phyloP scores from a whole-genome alignment of 2,888 invertebrate genomes.

The Watsonalla binaria region DNA sequence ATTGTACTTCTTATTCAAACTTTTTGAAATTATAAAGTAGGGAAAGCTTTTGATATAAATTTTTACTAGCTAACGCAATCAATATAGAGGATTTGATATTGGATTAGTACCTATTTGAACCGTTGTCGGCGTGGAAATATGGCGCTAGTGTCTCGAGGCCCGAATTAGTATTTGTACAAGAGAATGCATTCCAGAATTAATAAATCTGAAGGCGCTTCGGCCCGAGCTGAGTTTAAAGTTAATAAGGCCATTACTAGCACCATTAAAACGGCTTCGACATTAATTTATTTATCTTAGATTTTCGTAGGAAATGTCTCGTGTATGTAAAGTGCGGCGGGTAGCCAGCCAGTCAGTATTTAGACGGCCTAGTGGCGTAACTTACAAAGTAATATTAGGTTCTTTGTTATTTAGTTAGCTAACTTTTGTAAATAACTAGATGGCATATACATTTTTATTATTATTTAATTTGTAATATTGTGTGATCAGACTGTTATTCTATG shows the following conservation, averaged over 20 bases:
- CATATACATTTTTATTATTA: conserved; percentile 69
- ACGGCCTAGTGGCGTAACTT: conserved; percentile 57
- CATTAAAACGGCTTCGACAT: conserved; percentile 29
- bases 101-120: neutral
- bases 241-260: conserved; percentile 26
- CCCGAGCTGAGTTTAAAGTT: conserved; percentile 25
- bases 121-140: conserved; percentile 3
- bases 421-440: conserved; percentile 76
- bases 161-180: conserved; percentile 37
- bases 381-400: conserved; percentile 70
- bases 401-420: conserved; percentile 79
- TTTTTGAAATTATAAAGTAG: conserved; percentile 3
- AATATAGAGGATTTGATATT: neutral
- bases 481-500: conserved; percentile 77
- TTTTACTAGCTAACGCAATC: conserved; percentile 3
- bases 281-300: conserved; percentile 56
- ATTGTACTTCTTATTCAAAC: neutral
- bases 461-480: conserved; percentile 78
- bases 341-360: conserved; percentile 72
- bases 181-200: conserved; percentile 63
- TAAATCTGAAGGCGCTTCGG: conserved; percentile 26
- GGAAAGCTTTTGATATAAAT: conserved; percentile 35
- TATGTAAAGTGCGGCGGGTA: conserved; percentile 40
- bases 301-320: conserved; percentile 32
- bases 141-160: conserved; percentile 29